A percentile compares a stretch with the other conserved stretches of the same genome.
These are phyloP conservation scores for Eucera pruinosa DNA, from an alignment of 2,888 invertebrate genomes.

Conservation along the genomic window DNA sequence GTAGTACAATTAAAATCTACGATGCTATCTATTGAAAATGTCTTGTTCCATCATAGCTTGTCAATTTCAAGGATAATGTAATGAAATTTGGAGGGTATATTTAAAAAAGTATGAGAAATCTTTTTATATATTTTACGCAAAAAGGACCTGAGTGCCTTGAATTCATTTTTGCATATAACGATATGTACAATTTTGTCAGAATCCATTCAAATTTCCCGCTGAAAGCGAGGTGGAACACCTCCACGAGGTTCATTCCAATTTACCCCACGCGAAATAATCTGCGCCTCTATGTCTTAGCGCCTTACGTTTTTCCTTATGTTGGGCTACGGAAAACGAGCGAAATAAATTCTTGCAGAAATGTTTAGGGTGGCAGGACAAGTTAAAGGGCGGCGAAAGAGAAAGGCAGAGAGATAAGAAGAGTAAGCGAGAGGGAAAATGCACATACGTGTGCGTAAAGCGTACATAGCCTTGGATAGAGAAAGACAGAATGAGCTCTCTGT, in stretches of 20 bases:
- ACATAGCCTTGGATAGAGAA: conserved; percentile 41
- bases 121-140: no score
- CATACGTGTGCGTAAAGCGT: conserved; percentile 39
- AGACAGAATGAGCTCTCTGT: conserved; percentile 68
- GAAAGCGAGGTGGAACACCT: background rate
- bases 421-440: conserved; percentile 28
- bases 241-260: conserved; percentile 1
- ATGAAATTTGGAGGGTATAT: no score
- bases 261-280: conserved; percentile 8
- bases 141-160: no score
- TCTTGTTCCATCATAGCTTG: no score
- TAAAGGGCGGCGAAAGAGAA: conserved; percentile 58
- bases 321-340: conserved; percentile 11
- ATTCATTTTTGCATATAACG: no score
- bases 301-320: conserved; percentile 12
- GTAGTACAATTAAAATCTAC: no score
- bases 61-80: no score
- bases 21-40: no score
- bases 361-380: conserved; percentile 51
- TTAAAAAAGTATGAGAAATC: no score
- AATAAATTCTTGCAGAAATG: conserved; percentile 44
- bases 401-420: conserved; percentile 30
- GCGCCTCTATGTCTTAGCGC: background rate
- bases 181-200: no score
- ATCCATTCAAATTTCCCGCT: background rate